These are phyloP conservation scores for Thamnophis elegans DNA, from an alignment of 2,797 vertebrate species.

Conservation along the genomic window DNA sequence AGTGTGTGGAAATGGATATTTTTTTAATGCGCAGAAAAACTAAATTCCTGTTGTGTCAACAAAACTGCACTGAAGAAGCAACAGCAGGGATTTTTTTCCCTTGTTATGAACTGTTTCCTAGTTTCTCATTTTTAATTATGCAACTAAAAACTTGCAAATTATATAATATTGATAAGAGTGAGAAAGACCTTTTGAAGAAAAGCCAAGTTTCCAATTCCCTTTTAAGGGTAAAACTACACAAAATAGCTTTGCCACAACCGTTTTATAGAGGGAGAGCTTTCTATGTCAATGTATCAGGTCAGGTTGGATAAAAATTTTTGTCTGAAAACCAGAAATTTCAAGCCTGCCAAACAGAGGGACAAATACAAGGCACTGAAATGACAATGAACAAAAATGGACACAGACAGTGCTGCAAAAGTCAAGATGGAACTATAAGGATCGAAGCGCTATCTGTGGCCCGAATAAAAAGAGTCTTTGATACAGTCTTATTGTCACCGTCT, in stretches of 20 bases:
- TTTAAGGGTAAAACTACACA: neutral
- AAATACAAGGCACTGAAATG: neutral
- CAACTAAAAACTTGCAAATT: neutral
- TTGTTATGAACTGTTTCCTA: neutral
- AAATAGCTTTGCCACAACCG: neutral
- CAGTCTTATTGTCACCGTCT: neutral
- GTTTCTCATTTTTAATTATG: neutral
- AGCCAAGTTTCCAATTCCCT: neutral
- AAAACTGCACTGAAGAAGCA: neutral
- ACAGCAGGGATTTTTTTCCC: neutral
- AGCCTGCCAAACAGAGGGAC: neutral
- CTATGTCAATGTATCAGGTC: neutral
- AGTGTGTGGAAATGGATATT: neutral
- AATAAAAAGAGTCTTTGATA: neutral
- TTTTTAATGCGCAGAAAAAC: neutral
- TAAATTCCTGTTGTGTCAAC: neutral
- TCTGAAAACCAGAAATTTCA: neutral
- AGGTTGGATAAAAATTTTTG: neutral
- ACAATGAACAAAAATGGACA: neutral
- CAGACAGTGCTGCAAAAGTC: neutral
- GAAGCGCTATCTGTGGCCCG: neutral
- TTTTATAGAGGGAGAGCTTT: neutral
- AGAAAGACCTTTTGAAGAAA: neutral
- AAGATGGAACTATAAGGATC: neutral
- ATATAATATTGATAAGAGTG: neutral